Base-by-base conservation (phyloP, 2,888 invertebrate genomes). In the Reticulitermes lucifugus region DNA sequence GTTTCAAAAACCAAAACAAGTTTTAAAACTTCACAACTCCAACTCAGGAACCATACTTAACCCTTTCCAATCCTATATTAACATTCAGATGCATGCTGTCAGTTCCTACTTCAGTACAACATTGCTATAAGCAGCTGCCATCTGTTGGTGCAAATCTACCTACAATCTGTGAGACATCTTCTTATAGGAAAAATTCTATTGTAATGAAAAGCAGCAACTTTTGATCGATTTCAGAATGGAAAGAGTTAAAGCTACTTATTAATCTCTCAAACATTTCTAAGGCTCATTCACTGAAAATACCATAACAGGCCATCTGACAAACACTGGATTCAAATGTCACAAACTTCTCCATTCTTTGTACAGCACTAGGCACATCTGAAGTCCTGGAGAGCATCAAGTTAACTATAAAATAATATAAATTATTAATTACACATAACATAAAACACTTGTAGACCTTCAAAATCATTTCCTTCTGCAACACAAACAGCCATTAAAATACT, bases 341-440 rank as follows among this genome's bases (percentile, higher is more conserved):
- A 73, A 35, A 21, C 29, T 9, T 41, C 21, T 41, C 41, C 41
- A 18, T 73, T 73, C 41, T 41, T 41, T 73, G 41, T 73, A 41
- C 73, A 73, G 29, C 41, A 73, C 35, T 81, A 41, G 65, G 60
- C 81, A 81, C 65, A 60, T 65, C 77, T 60, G 75, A 46, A 83
- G 83, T 83, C 35, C 0, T 22, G 59, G 77, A 29, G 75, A n/a
- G 77, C 77, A 83, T 55, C 73, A 59, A 60, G n/a, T n/a, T 25
- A 46, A 73, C n/a, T 65, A 75, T 77, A 83, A 75, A 55, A 83
- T 41, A 41, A 35, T 55, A 29, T 75, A 75, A 83, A 75, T 35
- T 83, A 71, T 35, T 71, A 71, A 46, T 83, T 65, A 65, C 70
- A 70, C 65, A 71, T 43, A 46, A 83, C 43, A 70, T 29, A 55